phyloP scores from a whole-genome alignment of 2,113 vertebrate genomes.

The Anser brachyrhynchus region DNA sequence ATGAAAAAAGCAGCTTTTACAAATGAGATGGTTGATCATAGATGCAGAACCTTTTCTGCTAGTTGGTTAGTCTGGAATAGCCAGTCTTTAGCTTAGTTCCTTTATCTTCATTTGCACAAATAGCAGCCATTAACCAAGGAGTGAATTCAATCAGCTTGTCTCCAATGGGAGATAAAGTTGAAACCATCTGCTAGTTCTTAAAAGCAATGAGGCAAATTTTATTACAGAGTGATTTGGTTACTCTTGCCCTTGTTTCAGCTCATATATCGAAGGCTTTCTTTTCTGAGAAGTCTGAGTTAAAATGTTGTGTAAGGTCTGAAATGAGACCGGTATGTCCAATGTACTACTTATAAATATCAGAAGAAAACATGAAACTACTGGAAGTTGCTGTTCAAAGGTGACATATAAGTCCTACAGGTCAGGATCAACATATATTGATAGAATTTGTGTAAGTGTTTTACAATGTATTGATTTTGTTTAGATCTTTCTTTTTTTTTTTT shows the following conservation, averaged over 20 bases:
- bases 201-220: slow-evolving; percentile 71
- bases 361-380: background rate
- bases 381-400: background rate
- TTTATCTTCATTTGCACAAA: slow-evolving; percentile 70
- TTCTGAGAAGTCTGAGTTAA: background rate
- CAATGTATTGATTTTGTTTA: background rate
- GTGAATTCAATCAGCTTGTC: slow-evolving; percentile 66
- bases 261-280: background rate
- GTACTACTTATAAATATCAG: background rate
- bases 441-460: background rate
- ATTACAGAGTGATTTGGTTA: slow-evolving; percentile 65
- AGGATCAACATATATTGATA: background rate
- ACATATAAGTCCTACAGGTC: background rate
- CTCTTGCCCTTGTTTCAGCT: slow-evolving; percentile 52
- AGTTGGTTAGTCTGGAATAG: background rate
- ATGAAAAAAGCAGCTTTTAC: background rate
- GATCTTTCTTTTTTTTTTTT: background rate
- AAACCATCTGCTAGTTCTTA: slow-evolving; percentile 71
- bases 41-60: background rate
- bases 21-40: background rate
- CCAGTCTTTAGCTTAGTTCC: slow-evolving; percentile 26
- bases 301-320: background rate
- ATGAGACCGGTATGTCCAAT: background rate
- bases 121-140: slow-evolving; percentile 54
- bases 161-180: slow-evolving; percentile 67